A percentile compares a stretch with the other conserved stretches of the same genome.
phyloP scores from a whole-genome alignment of 2,888 invertebrate species.

The Theodoxus fluviatilis region DNA sequence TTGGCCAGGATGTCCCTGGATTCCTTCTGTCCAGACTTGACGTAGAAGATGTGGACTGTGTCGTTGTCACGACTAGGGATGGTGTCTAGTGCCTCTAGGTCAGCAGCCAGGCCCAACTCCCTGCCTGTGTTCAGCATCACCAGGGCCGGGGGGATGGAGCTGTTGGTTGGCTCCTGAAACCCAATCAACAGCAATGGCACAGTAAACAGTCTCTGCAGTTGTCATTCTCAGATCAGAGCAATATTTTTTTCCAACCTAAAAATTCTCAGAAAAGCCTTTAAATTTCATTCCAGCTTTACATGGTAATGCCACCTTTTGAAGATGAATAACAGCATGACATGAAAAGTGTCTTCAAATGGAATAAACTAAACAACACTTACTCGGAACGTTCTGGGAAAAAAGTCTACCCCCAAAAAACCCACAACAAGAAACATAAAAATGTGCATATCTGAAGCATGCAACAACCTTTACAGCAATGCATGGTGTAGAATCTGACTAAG shows the following conservation, averaged over 20 bases:
- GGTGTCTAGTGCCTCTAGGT: conserved; percentile 83
- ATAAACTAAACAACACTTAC: too few species aligned
- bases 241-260: too few species aligned
- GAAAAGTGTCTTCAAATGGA: neutral
- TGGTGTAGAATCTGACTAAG: too few species aligned
- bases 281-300: neutral
- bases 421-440: too few species aligned
- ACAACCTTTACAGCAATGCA: too few species aligned
- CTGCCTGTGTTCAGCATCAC: conserved; percentile 77
- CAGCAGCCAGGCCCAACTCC: conserved; percentile 78
- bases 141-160: conserved; percentile 70
- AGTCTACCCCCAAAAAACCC: too few species aligned
- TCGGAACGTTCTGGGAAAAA: too few species aligned
- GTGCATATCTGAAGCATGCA: too few species aligned
- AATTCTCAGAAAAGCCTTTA: neutral
- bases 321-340: neutral
- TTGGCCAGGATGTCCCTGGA: conserved; percentile 83
- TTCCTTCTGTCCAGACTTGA: conserved; percentile 82
- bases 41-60: conserved; percentile 93
- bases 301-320: neutral
- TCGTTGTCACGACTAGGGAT: conserved; percentile 87
- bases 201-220: too few species aligned
- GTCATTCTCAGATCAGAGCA: too few species aligned
- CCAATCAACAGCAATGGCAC: neutral
- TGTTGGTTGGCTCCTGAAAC: conserved; percentile 58